Evolutionary conservation across 53 echinoderm and acorn worm genomes (phyloP).

Genomic region (Henricia sp.): DNA sequence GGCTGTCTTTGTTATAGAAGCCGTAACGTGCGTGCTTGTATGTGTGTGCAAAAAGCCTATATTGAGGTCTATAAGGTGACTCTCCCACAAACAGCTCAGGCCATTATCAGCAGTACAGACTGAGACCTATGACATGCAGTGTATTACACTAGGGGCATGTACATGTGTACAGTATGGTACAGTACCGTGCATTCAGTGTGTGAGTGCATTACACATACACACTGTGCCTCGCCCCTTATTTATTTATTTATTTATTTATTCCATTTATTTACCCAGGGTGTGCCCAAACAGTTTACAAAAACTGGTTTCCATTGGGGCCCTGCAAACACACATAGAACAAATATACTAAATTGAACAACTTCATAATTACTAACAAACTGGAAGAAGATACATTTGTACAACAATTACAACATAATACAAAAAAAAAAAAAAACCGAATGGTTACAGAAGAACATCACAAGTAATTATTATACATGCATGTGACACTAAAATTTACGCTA

Average conservation of each 20-base stretch:
- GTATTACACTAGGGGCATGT: neutral
- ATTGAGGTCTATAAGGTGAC: conserved; percentile 27
- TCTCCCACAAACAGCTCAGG: conserved; percentile 1
- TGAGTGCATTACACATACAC: conserved; percentile 10
- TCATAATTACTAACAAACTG: no score
- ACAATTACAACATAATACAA: no score
- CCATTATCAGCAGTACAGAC: conserved; percentile 10
- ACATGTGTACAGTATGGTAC: neutral
- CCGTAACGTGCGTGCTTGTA: no score
- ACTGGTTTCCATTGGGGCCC: no score
- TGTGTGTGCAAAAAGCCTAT: conserved; percentile 52
- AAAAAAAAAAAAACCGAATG: no score
- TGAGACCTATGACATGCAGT: neutral
- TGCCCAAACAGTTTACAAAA: no score
- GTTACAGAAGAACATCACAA: no score
- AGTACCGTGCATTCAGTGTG: neutral
- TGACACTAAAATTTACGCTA: no score
- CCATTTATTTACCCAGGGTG: neutral
- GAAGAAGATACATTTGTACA: no score
- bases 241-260: neutral
- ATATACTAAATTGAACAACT: conserved; percentile 5
- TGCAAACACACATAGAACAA: no score
- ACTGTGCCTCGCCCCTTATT: neutral
- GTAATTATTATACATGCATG: no score
- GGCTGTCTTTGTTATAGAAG: conserved; percentile 60